These are phyloP conservation scores for Diplazon laetatorius DNA, from an alignment of 2,888 invertebrate species.

Conservation along the genomic window DNA sequence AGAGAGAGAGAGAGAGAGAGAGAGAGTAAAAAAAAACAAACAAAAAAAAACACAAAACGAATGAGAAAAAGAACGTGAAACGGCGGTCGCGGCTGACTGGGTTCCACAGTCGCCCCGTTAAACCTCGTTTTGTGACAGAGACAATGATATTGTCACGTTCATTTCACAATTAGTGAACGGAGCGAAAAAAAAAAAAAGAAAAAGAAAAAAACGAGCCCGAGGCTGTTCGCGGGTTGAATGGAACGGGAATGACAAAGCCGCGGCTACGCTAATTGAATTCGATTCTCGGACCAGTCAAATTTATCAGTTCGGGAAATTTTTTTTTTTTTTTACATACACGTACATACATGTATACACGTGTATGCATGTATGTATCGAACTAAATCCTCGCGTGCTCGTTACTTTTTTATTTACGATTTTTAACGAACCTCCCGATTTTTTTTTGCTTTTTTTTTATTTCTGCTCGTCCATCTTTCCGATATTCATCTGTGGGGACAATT, in stretches of 20 bases:
- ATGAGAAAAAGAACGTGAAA: constrained; percentile 12
- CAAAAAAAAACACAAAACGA: constrained; percentile 22
- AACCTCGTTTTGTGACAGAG: constrained; percentile 51
- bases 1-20: constrained; percentile 27
- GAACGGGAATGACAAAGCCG: constrained; percentile 40
- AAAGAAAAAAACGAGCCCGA: constrained; percentile 17
- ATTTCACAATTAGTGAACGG: constrained; percentile 51
- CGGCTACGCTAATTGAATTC: constrained; percentile 64
- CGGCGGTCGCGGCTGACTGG: constrained; percentile 52
- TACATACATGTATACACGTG: not conserved
- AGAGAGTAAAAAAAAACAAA: constrained; percentile 40
- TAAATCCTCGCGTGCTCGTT: constrained; percentile 59
- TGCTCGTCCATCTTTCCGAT: constrained; percentile 17
- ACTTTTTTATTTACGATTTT: constrained; percentile 62
- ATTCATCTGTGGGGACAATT: not conserved
- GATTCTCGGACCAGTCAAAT: constrained; percentile 54
- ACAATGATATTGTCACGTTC: constrained; percentile 57
- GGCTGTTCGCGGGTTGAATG: not conserved
- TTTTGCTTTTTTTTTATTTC: constrained; percentile 35
- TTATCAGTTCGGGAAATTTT: constrained; percentile 48
- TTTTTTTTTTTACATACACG: too few relatives aligned
- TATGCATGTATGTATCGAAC: not conserved
- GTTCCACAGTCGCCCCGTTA: constrained; percentile 31
- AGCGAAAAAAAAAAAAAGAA: constrained; percentile 51
- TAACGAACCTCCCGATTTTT: constrained; percentile 55